Evolutionary conservation across 2,888 invertebrate genomes (phyloP).

Genomic region (Brachynemurus nebulosus): DNA sequence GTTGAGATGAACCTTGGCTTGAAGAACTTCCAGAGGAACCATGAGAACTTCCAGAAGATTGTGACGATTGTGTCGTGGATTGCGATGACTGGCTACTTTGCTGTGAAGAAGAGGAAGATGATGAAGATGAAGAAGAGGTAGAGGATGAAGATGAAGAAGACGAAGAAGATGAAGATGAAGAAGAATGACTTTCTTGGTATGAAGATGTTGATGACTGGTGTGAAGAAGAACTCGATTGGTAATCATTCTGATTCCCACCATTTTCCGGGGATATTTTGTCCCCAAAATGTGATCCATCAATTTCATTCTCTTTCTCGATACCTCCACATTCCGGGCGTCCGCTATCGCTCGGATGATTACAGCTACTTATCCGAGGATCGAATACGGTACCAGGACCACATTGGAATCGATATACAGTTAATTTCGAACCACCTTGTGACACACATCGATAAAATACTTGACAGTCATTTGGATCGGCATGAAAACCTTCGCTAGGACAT

Average conservation of each 20-base stretch:
- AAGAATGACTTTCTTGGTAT: conserved; percentile 16
- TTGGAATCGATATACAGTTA: conserved; percentile 49
- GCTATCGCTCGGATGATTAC: conserved; percentile 55
- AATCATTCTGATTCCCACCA: conserved; percentile 17
- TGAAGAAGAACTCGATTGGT: neutral
- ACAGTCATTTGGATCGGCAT: conserved; percentile 58
- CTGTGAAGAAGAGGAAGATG: conserved; percentile 12
- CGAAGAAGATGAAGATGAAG: conserved; percentile 8
- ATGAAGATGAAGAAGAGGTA: conserved; percentile 9
- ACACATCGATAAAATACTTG: conserved; percentile 63
- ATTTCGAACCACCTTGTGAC: conserved; percentile 38
- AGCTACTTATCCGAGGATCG: conserved; percentile 49
- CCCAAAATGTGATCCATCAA: conserved; percentile 28
- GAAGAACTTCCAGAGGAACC: too few relatives aligned
- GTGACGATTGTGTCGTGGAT: conserved; percentile 12
- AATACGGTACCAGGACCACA: conserved; percentile 66
- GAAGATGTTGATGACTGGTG: conserved; percentile 6
- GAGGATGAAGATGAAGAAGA: conserved; percentile 14
- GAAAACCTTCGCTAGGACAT: conserved; percentile 56
- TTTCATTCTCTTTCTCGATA: conserved; percentile 33
- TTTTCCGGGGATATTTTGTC: conserved; percentile 8
- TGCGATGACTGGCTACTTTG: conserved; percentile 14
- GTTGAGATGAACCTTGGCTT: conserved; percentile 10
- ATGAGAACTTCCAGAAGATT: too few relatives aligned
- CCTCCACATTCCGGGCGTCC: conserved; percentile 52